Percentiles rank a stretch among this genome's conserved stretches.
These are phyloP conservation scores for Okamejei kenojei DNA, from an alignment of 2,797 vertebrate genomes.

Conservation along the genomic window DNA sequence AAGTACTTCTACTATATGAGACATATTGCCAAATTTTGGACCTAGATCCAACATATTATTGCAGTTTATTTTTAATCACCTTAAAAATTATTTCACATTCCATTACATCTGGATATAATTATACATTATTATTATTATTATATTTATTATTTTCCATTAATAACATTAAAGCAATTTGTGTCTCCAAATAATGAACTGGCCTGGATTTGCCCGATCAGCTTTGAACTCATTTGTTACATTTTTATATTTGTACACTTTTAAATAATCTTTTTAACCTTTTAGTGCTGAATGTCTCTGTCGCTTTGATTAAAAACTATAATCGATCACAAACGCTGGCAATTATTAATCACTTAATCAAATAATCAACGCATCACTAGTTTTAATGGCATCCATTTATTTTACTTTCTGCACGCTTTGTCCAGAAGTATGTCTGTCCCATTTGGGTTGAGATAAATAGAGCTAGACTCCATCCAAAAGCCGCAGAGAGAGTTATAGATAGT, in stretches of 20 bases:
- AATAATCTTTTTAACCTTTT: slow-evolving; percentile 25
- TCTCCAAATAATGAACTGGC: neutral
- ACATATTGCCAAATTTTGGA: neutral
- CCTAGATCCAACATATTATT: neutral
- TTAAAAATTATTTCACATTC: neutral
- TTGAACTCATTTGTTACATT: neutral
- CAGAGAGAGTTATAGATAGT: slow-evolving; percentile 60
- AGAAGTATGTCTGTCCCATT: slow-evolving; percentile 87
- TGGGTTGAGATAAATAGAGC: slow-evolving; percentile 81
- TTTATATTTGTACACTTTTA: neutral
- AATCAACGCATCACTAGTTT: slow-evolving; percentile 98
- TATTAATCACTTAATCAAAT: slow-evolving; percentile 99
- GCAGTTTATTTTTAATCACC: neutral
- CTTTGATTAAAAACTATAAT: slow-evolving; percentile 99
- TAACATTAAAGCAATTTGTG: neutral
- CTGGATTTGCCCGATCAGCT: neutral
- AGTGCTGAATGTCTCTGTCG: slow-evolving; percentile 49
- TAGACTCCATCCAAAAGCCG: slow-evolving; percentile 54
- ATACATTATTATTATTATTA: too few species aligned
- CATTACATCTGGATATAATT: neutral
- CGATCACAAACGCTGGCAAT: slow-evolving; percentile 94
- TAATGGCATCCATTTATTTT: slow-evolving; percentile 99
- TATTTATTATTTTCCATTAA: too few species aligned
- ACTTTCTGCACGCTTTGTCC: slow-evolving; percentile 97
- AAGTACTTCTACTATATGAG: neutral